Percentiles rank a stretch among this genome's conserved stretches.
These are phyloP conservation scores for Otolemur crassicaudatus DNA, from an alignment of 2,797 vertebrate species.

Conservation along the genomic window DNA sequence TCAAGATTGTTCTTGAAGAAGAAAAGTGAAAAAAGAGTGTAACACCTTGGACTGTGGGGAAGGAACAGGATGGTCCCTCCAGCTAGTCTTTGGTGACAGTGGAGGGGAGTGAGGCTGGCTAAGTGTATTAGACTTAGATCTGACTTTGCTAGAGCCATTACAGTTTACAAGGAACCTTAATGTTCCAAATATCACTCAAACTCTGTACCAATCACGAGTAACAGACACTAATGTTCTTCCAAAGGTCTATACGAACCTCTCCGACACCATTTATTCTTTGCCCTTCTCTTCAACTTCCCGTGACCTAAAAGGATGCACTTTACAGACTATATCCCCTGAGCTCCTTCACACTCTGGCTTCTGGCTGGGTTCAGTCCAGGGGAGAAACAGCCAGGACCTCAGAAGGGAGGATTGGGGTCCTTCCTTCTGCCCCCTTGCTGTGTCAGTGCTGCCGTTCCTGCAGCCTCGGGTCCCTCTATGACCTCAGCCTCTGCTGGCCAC, in stretches of 20 bases:
- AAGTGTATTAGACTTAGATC: not conserved
- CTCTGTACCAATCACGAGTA: not conserved
- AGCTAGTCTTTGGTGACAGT: not conserved
- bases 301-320: not conserved
- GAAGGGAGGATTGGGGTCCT: not conserved
- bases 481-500: not conserved
- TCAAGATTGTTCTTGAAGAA: not conserved
- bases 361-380: not conserved
- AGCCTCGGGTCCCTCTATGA: fast-evolving
- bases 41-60: not conserved
- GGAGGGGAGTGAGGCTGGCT: not conserved
- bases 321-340: not conserved
- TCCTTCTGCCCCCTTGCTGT: not conserved
- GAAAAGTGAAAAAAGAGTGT: not conserved
- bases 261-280: not conserved
- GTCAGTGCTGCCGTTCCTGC: not conserved
- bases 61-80: not conserved
- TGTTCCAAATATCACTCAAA: not conserved
- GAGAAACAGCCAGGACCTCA: not conserved
- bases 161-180: not conserved
- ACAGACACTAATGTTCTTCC: not conserved
- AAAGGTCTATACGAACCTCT: not conserved
- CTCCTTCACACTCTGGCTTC: not conserved
- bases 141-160: not conserved
- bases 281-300: not conserved